These are phyloP conservation scores for Suncus etruscus DNA, from an alignment of 2,113 vertebrate genomes.

Conservation along the genomic window DNA sequence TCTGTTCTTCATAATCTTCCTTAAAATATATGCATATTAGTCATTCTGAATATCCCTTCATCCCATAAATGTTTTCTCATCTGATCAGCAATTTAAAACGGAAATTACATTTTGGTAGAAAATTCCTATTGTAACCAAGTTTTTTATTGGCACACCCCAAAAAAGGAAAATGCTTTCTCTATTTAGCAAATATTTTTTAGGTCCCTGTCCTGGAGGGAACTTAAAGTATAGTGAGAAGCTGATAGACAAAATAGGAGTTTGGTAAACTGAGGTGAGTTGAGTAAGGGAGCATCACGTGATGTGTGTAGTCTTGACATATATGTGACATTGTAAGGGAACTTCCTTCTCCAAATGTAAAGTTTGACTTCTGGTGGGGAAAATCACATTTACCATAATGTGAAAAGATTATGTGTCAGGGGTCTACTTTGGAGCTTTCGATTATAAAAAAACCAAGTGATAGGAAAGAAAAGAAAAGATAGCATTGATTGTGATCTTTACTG, in stretches of 20 bases:
- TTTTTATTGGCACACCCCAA: not conserved
- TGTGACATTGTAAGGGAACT: not conserved
- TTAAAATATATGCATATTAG: not conserved
- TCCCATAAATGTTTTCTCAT: conserved; percentile 2
- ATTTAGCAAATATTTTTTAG: conserved; percentile 36
- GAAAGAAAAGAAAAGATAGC: not conserved
- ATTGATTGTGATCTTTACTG: not conserved
- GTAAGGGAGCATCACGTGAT: too few species aligned
- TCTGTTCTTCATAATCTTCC: conserved; percentile 20
- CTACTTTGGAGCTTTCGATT: not conserved
- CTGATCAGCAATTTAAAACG: conserved; percentile 39
- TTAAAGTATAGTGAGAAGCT: not conserved
- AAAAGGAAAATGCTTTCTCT: not conserved
- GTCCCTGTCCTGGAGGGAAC: not conserved
- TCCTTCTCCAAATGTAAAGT: not conserved
- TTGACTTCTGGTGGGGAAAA: not conserved
- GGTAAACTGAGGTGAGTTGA: not conserved
- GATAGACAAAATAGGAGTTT: not conserved
- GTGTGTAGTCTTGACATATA: not conserved
- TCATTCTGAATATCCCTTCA: conserved; percentile 27
- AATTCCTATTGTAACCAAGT: not conserved
- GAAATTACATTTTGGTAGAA: conserved; percentile 25
- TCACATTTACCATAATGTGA: not conserved
- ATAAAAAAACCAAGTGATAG: not conserved
- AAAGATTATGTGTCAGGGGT: not conserved